Base-by-base conservation (phyloP, 2,888 invertebrate species). In the Nezara viridula region DNA sequence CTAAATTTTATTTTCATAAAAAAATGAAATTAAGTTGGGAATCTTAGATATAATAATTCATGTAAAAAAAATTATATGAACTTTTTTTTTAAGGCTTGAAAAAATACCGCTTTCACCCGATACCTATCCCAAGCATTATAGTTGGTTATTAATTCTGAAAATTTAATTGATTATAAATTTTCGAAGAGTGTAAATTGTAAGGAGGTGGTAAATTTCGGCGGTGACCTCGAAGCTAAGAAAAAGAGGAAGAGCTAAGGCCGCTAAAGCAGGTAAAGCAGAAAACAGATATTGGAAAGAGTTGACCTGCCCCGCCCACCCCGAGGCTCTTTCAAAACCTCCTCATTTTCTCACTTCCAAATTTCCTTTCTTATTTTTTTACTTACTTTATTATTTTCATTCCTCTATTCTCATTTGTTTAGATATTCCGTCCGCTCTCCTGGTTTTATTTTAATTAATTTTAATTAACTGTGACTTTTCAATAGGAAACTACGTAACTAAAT, bases 201-300 rank as follows among this genome's bases (percentile, higher is more conserved):
- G 32, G 32, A 32, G 19, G 32, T 32, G 66, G 32, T 66, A 32
- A 66, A 66, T 32, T 66, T 66, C 66, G 0, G 2, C 5, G 32
- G 32, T 66, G 66, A 66, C 66, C 66, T 32, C 66, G 32, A 19
- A 66, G 2, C 32, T 32, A 44, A 40, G 81, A 81, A 81, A 44
- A 81, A 81, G 81, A 44, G 40, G 9, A 81, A 14, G 60, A 27
- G 27, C 60, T 60, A 60, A 60, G 27, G 60, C 60, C 0, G 24
- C 44, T 81, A 44, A 40, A n/a, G 40, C 81, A 81, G 32, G 81
- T 81, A 24, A n/a, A 81, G 81, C 81, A 81, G 81, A 81, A 81
- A 81, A 81, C 81, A 81, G 81, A 81, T 81, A 81, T 81, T 81
- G 40, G 81, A 44, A 37, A 81, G 44, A 81, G 81, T 81, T 81